Evolutionary conservation across 2,888 invertebrate species (phyloP).

Genomic region (Aphrophora alni): DNA sequence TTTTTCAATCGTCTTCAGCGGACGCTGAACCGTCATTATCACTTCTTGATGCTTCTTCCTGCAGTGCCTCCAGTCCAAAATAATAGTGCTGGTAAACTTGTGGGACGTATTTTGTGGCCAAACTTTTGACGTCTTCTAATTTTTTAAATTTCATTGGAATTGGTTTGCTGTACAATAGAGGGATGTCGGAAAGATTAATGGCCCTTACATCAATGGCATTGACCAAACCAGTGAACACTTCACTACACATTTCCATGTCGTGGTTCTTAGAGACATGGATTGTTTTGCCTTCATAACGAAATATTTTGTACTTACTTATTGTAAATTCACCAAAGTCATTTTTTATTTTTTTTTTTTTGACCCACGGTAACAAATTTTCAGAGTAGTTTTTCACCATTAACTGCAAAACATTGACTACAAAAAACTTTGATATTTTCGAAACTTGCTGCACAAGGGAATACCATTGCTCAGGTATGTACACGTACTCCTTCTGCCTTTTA

Average conservation of each 20-base stretch:
- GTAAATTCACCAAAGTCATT: slow-evolving; percentile 4
- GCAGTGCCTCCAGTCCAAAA: slow-evolving; percentile 12
- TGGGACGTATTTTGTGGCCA: slow-evolving; percentile 9
- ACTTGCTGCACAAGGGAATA: slow-evolving; percentile 25
- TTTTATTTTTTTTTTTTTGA: slow-evolving; percentile 11
- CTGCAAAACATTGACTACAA: slow-evolving; percentile 9
- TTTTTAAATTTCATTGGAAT: not conserved
- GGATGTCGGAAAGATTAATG: slow-evolving; percentile 11
- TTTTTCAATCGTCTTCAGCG: not conserved
- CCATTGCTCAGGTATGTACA: slow-evolving; percentile 19
- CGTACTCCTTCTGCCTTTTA: slow-evolving; percentile 12
- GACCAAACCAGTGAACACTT: not conserved
- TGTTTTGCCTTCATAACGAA: slow-evolving; percentile 4
- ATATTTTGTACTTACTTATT: slow-evolving; percentile 18
- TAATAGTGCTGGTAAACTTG: slow-evolving; percentile 18
- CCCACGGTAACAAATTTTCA: not conserved
- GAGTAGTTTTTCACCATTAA: slow-evolving; percentile 21
- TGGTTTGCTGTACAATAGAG: slow-evolving; percentile 14
- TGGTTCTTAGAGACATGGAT: slow-evolving; percentile 11
- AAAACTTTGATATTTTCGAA: slow-evolving; percentile 15
- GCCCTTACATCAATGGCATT: not conserved
- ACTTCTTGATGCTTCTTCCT: slow-evolving; percentile 7
- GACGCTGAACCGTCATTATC: slow-evolving; percentile 10
- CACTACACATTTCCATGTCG: slow-evolving; percentile 11
- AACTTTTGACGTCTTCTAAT: slow-evolving; percentile 14